Percentiles rank a stretch among this genome's conserved stretches.
phyloP scores from a whole-genome alignment of 2,797 vertebrate genomes.

The Malacoctenus gilli region DNA sequence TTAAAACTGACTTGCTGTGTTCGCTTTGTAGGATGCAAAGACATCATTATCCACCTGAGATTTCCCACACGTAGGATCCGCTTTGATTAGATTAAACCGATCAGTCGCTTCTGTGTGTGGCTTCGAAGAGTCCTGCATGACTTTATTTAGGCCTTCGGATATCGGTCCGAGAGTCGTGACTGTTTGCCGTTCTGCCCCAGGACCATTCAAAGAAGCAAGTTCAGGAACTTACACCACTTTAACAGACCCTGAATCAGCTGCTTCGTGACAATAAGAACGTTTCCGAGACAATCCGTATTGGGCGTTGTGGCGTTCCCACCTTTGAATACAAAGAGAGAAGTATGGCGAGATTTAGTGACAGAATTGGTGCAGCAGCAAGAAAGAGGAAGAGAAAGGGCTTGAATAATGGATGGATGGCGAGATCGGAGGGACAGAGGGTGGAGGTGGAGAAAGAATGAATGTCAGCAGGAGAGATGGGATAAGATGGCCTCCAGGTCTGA shows the following conservation, averaged over 20 bases:
- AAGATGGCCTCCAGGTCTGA: constrained; percentile 55
- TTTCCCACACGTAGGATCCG: background rate
- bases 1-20: background rate
- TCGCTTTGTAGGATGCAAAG: background rate
- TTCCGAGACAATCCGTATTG: constrained; percentile 9
- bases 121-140: too few species aligned
- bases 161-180: too few species aligned
- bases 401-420: constrained; percentile 66
- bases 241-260: too few species aligned
- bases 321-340: constrained; percentile 43
- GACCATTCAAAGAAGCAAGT: too few species aligned
- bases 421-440: constrained; percentile 40
- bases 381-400: constrained; percentile 37
- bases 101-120: too few species aligned
- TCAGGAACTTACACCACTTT: too few species aligned
- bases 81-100: too few species aligned
- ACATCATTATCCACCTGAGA: background rate
- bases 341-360: constrained; percentile 61
- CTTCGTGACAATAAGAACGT: constrained; percentile 6
- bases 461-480: constrained; percentile 54
- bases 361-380: constrained; percentile 58
- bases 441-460: constrained; percentile 58
- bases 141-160: too few species aligned
- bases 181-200: too few species aligned
- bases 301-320: constrained; percentile 12